Evolutionary conservation across 2,888 invertebrate species (phyloP), one percentile per base, ranked within the genome.

Genomic region (Andrena dorsata): DNA sequence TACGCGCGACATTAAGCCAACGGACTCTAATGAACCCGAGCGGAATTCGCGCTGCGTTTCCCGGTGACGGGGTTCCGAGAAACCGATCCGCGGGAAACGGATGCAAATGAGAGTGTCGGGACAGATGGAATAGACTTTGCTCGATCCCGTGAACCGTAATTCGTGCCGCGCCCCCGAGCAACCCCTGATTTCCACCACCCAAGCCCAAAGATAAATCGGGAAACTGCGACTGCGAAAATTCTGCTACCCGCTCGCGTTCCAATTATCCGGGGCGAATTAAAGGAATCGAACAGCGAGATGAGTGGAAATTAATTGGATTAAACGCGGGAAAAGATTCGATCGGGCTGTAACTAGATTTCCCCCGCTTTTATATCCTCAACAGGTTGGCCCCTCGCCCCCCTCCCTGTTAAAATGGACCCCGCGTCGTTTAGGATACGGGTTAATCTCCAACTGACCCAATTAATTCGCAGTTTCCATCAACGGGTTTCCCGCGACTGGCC

Each of bases 1-100:
- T 64, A 63, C 65, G 13, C 49, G 53, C 41, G 47, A 58, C 28
- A 63, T 64, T 70, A 69, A 76, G n/a, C 63, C 35, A 23, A 64
- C 49, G 20, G 30, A 16, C 13, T 7, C 35, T 72, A 73, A 73
- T 53, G 56, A 73, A 73, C 64, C 41, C 28, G 26, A 26, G 23
- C 51, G 63, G 63, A 63, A 63, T 72, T 72, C 72, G 51, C 51
- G 26, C n/a, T 30, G 51, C 16, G 63, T 35, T 63, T n/a, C 13
- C 20, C 23, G 26, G 20, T 23, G n/a, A 56, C 30, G 35, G 26
- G 23, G 30, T 7, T 2, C 5, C 51, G 20, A 20, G 68, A 53
- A 53, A 23, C 7, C 68, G 53, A 53, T 53, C 53, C 32, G 16
- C 32, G 26, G 16, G 23, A 49, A 61, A 51, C 20, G 60, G 30